Conservation (phyloP, 2,888 invertebrate genomes). For the Mystacides longicornis region DNA sequence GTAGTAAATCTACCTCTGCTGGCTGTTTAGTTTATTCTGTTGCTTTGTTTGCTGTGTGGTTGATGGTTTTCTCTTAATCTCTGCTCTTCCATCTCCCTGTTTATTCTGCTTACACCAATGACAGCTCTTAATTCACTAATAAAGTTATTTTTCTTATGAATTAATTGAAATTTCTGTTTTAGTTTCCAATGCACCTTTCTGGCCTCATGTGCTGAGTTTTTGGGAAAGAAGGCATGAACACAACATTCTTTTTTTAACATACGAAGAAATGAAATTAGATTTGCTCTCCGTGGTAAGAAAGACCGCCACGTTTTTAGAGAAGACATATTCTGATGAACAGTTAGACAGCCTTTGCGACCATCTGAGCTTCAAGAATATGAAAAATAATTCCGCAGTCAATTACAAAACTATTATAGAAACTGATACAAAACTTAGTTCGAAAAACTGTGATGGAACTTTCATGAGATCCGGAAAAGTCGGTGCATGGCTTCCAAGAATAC, state of each 20-base stretch:
- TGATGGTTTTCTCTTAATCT: too few relatives aligned
- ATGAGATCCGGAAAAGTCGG: slow-evolving; percentile 43
- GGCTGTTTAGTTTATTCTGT: too few relatives aligned
- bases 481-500: slow-evolving; percentile 36
- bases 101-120: too few relatives aligned
- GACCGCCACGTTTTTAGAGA: slow-evolving; percentile 46
- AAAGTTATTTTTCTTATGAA: too few relatives aligned
- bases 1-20: too few relatives aligned
- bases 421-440: slow-evolving; percentile 34
- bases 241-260: slow-evolving; percentile 32
- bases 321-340: slow-evolving; percentile 38
- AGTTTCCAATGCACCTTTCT: slow-evolving; percentile 33
- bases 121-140: too few relatives aligned
- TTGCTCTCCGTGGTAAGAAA: slow-evolving; percentile 43
- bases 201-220: slow-evolving; percentile 32
- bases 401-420: slow-evolving; percentile 36
- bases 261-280: slow-evolving; percentile 36
- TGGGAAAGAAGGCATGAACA: slow-evolving; percentile 30
- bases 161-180: too few relatives aligned
- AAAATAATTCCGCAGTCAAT: slow-evolving; percentile 52
- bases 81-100: too few relatives aligned
- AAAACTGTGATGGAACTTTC: slow-evolving; percentile 35
- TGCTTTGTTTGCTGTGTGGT: too few relatives aligned
- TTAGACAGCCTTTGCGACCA: slow-evolving; percentile 42
- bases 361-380: slow-evolving; percentile 52